Conservation (phyloP, 1,140 invertebrate species). For the Lutraria rhynchaena region DNA sequence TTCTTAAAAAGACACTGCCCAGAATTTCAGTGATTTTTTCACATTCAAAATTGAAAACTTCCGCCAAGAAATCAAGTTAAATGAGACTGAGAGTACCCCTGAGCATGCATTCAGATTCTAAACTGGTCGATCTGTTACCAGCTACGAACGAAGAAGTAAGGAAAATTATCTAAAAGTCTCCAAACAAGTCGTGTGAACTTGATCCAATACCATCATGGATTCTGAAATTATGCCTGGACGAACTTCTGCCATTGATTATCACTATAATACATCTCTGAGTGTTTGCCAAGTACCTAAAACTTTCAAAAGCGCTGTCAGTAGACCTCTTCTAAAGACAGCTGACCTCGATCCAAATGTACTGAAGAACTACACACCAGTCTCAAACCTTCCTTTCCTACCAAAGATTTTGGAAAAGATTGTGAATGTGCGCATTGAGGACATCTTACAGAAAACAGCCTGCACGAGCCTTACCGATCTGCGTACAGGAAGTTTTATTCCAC, state of each 20-base stretch:
- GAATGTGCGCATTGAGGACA: background rate
- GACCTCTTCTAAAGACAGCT: background rate
- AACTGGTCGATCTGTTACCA: no score
- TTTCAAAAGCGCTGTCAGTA: background rate
- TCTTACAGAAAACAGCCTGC: conserved; percentile 18
- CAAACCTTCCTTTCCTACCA: conserved; percentile 25
- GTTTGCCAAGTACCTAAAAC: background rate
- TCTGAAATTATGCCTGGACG: background rate
- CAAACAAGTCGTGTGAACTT: conserved; percentile 7
- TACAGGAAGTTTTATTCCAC: conserved; percentile 41
- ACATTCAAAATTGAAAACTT: no score
- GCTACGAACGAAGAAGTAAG: background rate
- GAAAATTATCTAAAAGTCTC: conserved; percentile 13
- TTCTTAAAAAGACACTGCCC: no score
- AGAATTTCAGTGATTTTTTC: no score
- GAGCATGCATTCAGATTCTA: no score
- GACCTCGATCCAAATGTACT: background rate
- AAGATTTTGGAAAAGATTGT: conserved; percentile 49
- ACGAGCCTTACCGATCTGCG: conserved; percentile 16
- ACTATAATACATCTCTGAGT: background rate
- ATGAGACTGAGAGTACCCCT: no score
- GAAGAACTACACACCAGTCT: conserved; percentile 29
- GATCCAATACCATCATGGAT: conserved; percentile 13
- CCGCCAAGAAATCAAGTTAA: no score
- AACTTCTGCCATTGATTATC: background rate